A percentile compares a stretch with the other conserved stretches of the same genome.
Conservation (phyloP, 2,888 invertebrate species). For the Limnephilus rhombicus region DNA sequence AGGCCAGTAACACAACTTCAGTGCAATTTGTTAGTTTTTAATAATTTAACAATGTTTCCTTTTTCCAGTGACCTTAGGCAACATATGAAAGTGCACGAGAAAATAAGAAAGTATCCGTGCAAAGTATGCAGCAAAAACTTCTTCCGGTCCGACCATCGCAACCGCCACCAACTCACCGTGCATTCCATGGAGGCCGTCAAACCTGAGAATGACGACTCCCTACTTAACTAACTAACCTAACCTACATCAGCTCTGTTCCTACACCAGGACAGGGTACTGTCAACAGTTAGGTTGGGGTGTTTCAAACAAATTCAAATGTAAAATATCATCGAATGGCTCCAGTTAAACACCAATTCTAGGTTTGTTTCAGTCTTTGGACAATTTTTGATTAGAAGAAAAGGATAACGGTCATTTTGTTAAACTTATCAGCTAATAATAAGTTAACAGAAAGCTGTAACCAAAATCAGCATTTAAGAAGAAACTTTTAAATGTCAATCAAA, state of each 20-base stretch:
- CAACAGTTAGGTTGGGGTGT: not conserved
- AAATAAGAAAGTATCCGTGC: conserved; percentile 55
- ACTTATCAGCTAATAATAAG: no score
- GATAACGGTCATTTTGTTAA: no score
- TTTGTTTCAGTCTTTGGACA: no score
- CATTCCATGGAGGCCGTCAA: conserved; percentile 53
- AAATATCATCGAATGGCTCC: no score
- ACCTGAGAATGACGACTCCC: conserved; percentile 37
- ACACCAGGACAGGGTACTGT: not conserved
- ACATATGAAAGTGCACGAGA: conserved; percentile 56
- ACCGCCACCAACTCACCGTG: conserved; percentile 53
- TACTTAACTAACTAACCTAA: not conserved
- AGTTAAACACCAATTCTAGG: no score
- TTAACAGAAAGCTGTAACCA: no score
- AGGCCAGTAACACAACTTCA: no score
- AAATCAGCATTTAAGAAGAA: no score
- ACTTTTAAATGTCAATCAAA: no score
- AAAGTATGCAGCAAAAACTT: conserved; percentile 55
- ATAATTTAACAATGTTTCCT: not conserved
- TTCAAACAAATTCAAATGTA: no score
- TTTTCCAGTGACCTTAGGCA: conserved; percentile 48
- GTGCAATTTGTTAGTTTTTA: not conserved
- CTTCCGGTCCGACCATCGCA: conserved; percentile 57
- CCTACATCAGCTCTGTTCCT: not conserved
- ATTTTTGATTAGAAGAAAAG: no score